Percentiles rank a stretch among this genome's conserved stretches.
Evolutionary conservation across 2,797 vertebrate species (phyloP).

Genomic region (Mormyrops boulengeri): DNA sequence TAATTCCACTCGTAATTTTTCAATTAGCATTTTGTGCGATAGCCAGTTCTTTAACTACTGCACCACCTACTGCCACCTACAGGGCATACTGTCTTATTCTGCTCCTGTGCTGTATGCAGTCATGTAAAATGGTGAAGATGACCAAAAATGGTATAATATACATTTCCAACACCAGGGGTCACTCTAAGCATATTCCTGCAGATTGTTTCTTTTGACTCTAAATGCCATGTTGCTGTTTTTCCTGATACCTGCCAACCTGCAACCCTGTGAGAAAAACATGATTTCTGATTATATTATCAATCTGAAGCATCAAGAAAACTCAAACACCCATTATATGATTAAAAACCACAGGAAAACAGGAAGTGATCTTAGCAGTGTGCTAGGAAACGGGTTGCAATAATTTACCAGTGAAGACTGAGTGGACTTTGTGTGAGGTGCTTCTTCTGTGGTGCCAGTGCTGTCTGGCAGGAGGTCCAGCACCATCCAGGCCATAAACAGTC

Average conservation of each 20-base stretch:
- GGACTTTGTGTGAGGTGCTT: background rate
- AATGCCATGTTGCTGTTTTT: background rate
- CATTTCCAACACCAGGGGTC: background rate
- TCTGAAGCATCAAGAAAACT: background rate
- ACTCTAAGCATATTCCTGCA: background rate
- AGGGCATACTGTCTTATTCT: background rate
- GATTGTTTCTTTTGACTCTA: background rate
- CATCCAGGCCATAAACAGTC: background rate
- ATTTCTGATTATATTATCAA: background rate
- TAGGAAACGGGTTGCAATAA: background rate
- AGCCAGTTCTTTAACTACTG: background rate
- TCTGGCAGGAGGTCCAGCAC: background rate
- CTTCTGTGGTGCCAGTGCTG: background rate
- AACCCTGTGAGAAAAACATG: background rate
- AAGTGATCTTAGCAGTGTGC: background rate
- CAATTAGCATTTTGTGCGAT: background rate
- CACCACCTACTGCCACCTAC: background rate
- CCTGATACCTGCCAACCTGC: background rate
- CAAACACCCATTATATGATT: background rate
- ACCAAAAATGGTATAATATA: background rate
- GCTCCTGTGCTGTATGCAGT: background rate
- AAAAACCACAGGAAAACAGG: background rate
- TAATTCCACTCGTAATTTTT: background rate
- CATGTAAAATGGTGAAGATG: background rate
- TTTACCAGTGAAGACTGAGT: background rate